Conservation (phyloP, 2,888 invertebrate species). For the Diaphora mendica region DNA sequence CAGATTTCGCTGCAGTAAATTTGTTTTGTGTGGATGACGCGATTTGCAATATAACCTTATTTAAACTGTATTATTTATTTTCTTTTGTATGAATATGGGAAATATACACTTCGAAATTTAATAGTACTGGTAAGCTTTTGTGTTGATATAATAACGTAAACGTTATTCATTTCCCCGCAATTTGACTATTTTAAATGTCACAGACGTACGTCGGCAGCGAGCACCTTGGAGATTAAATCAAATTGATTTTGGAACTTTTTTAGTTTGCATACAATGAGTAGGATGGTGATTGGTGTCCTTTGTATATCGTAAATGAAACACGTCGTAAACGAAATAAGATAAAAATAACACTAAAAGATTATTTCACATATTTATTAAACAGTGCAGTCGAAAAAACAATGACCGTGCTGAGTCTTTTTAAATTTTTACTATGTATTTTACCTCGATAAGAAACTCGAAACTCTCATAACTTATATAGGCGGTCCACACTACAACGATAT, state of each 20-base stretch:
- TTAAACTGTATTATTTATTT: not conserved
- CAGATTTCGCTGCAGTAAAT: not conserved
- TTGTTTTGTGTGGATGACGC: not conserved
- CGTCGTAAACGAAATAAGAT: slow-evolving; percentile 2
- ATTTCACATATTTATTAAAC: not conserved
- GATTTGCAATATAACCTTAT: not conserved
- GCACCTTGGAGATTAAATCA: slow-evolving; percentile 38
- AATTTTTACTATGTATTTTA: slow-evolving; percentile 14
- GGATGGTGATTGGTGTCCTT: slow-evolving; percentile 37
- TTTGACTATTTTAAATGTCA: slow-evolving; percentile 26
- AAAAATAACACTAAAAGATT: not conserved
- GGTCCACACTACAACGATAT: no score
- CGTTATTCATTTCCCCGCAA: slow-evolving; percentile 1
- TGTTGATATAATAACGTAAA: not conserved
- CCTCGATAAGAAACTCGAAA: slow-evolving; percentile 35
- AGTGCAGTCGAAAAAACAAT: not conserved
- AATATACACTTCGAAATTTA: not conserved
- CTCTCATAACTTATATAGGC: slow-evolving; percentile 18
- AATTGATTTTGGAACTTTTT: slow-evolving; percentile 36
- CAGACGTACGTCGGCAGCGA: slow-evolving; percentile 25
- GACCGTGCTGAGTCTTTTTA: no score
- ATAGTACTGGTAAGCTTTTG: not conserved
- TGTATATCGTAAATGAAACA: slow-evolving; percentile 19
- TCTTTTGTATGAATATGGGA: not conserved
- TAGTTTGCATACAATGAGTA: slow-evolving; percentile 49